These are phyloP conservation scores for Euphonia xanthogaster DNA, from an alignment of 2,797 vertebrate species.

Conservation along the genomic window DNA sequence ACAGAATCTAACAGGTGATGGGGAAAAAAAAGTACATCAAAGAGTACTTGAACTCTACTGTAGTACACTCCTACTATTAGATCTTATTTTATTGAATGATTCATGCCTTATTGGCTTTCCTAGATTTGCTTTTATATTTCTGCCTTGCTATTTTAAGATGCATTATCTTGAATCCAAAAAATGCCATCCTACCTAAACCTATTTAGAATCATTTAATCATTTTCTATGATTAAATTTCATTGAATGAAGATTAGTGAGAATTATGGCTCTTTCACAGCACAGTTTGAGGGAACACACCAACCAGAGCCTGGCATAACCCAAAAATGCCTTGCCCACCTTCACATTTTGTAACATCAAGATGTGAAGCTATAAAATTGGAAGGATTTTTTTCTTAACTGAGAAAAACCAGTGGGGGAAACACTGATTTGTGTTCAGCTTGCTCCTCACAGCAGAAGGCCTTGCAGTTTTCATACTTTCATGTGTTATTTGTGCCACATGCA, in stretches of 20 bases:
- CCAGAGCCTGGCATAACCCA: background rate
- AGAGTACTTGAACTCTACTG: background rate
- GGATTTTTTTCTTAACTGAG: background rate
- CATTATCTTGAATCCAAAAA: conserved; percentile 26
- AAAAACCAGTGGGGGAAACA: background rate
- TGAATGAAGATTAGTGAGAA: conserved; percentile 24
- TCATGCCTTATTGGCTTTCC: background rate
- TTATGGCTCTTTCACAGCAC: background rate
- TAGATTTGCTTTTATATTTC: conserved; percentile 13
- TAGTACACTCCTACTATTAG: background rate
- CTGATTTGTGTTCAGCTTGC: background rate
- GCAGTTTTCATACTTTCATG: background rate
- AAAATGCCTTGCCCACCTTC: background rate
- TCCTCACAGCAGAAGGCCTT: background rate
- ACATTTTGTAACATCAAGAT: background rate
- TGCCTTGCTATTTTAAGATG: background rate
- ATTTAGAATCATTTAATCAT: too few species aligned
- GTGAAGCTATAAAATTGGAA: background rate
- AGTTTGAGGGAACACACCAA: background rate
- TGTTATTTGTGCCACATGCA: background rate
- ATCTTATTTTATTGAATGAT: background rate
- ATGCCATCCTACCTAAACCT: background rate
- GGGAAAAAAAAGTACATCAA: background rate
- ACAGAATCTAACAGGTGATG: conserved; percentile 4
- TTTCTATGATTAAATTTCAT: background rate